Evolutionary conservation across 2,113 vertebrate genomes (phyloP).

Genomic region (Pan troglodytes): NHGRI_mPanTro3-v2.1_pri NC_072402.2:34817001-34817500

Average conservation of each 20-base stretch:
- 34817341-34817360: not conserved
- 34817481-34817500: not conserved
- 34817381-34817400: not conserved
- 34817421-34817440: not conserved
- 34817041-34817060: not conserved
- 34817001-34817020: not conserved
- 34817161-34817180: not conserved
- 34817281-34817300: too few species aligned
- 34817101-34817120: not conserved
- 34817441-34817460: slow-evolving; percentile 54
- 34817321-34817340: not conserved
- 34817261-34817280: not conserved
- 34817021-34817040: slow-evolving; percentile 10
- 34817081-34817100: not conserved
- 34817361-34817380: not conserved
- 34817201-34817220: not conserved
- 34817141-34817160: too few species aligned
- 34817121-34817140: not conserved
- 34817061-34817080: not conserved
- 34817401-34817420: not conserved
- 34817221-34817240: not conserved
- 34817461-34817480: not conserved
- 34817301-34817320: not conserved
- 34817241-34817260: not conserved
- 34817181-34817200: not conserved